Percentiles rank a stretch among this genome's conserved stretches.
Conservation (phyloP, 2,113 vertebrate genomes). For the Ailuropoda melanoleuca region DNA sequence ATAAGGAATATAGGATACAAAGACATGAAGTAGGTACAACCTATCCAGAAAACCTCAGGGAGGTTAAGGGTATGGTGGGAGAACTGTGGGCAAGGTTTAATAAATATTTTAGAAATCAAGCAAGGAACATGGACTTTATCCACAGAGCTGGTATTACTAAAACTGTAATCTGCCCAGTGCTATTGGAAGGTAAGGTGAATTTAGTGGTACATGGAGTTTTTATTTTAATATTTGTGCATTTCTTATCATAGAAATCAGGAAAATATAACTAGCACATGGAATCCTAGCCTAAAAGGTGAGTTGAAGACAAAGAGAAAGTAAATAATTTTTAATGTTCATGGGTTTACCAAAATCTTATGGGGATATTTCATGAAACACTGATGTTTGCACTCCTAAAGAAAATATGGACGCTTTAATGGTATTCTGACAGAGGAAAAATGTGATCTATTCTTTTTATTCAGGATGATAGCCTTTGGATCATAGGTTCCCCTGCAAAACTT, state of each 20-base stretch:
- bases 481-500: neutral
- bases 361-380: neutral
- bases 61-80: accelerated
- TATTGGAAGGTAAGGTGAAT: neutral
- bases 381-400: neutral
- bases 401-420: neutral
- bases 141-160: neutral
- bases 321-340: neutral
- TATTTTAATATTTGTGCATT: neutral
- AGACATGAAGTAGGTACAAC: neutral
- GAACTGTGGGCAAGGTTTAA: neutral
- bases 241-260: neutral
- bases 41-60: neutral
- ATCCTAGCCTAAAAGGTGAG: neutral
- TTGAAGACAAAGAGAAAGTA: neutral
- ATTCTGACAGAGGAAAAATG: neutral
- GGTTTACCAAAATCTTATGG: neutral
- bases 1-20: neutral
- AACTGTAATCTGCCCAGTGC: neutral
- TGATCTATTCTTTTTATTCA: neutral
- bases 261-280: neutral
- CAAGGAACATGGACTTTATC: neutral
- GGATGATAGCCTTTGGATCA: neutral
- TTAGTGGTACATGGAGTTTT: neutral
- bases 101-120: neutral